Base-by-base conservation (phyloP, 2,888 invertebrate genomes). In the Watsonalla binaria region DNA sequence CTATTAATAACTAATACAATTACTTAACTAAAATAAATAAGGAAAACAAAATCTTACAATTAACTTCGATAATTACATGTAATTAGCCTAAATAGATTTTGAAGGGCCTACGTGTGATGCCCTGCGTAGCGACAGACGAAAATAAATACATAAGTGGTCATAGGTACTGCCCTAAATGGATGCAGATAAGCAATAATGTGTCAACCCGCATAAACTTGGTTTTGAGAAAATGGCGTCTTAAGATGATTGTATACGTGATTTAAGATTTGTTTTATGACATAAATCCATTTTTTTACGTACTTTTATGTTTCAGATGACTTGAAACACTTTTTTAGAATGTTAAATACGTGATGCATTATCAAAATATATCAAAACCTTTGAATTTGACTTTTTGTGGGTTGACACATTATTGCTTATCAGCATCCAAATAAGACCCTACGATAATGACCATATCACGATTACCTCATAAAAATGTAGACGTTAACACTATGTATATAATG, bases 31-130 rank as follows among this genome's bases (percentile, higher is more conserved):
- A 56, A 57, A 64, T 62, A 68, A 73, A 70, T 62, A 70, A 74
- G 72, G 71, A 75, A 72, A 69, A 70, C 53, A 11, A 11, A 11
- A 42, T 42, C 5, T 42, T 42, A 6, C 11, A 42, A 42, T 42
- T 42, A 42, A 42, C 42, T 42, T 42, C 6, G 60, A 63, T 57
- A 55, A 63, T 62, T 63, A 62, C 54, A 55, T 37, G 58, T 70
- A 73, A 68, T 82, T 83, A 82, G 77, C 85, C 83, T 59, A 75
- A 76, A 80, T 80, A 74, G 72, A 73, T 69, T 63, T 56, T 58
- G 57, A 58, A 57, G 53, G 64, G 79, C 60, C 59, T 84, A 85
- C 85, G 82, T 85, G 84, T 56, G 59, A 45, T 14, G 51, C 49
- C 53, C 58, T 65, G 76, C 81, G 80, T 78, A 67, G 42, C 24